Base-by-base conservation (phyloP, 1,140 invertebrate species). In the Bombus haemorrhoidalis region DNA sequence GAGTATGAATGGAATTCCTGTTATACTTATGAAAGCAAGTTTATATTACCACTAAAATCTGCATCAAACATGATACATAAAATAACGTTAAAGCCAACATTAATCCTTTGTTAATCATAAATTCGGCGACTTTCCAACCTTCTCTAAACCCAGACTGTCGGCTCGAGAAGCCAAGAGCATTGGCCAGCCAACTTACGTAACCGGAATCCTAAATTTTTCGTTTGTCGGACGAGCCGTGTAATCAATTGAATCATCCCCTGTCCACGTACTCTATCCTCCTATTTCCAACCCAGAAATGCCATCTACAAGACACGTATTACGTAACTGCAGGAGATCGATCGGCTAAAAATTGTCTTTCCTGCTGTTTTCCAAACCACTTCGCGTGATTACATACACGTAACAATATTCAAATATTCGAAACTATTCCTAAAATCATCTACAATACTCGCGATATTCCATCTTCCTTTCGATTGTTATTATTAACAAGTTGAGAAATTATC, bases 251-350 rank as follows among this genome's bases (percentile, higher is more conserved):
- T 69, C 64, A 9, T 2, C n/a, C 34, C 47, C 47, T 53, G 18
- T 53, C 47, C 59, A 3, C 41, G 6, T 68, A 32, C 47, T 43
- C 12, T 9, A 6, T 39, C 34, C 37, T 13, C 39, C 34, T 28
- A 2, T 71, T 79, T 13, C 25, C 76, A 72, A 32, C 62, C 53
- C 47, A 43, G 74, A 78, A 82, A 79, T 34, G 43, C 62, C 34
- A 66, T 28, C 62, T 22, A 57, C 66, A 34, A 43, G 59, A 71
- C 57, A 34, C 64, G 41, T 71, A 53, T 71, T 72, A 84, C 75
- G 53, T 69, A 79, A 84, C n/a, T 32, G n/a, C 25, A 28, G 39
- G 13, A 84, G 72, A 84, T 84, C 83, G 75, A 84, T 84, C 32
- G 1, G 8, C 34, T 25, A 57, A 59, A 68, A 71, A 78, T 78